A percentile compares a stretch with the other conserved stretches of the same genome.
Evolutionary conservation across 2,113 vertebrate species (phyloP).

Genomic region (Gymnogyps californianus): DNA sequence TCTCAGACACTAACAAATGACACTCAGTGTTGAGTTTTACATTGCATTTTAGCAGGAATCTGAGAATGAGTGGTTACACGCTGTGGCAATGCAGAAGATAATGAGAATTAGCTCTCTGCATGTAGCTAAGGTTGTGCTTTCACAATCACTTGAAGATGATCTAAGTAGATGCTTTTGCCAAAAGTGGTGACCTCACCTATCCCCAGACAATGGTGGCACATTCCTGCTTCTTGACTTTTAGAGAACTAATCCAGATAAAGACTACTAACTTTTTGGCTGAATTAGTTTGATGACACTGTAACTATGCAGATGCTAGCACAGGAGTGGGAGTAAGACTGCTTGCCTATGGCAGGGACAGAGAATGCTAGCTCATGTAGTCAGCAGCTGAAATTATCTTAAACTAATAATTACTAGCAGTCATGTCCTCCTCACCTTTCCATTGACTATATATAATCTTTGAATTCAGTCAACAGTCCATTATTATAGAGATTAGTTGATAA

Average conservation of each 20-base stretch:
- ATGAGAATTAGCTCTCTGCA: constrained; percentile 42
- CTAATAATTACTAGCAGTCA: background rate
- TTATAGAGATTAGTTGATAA: background rate
- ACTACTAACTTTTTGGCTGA: background rate
- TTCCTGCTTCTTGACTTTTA: background rate
- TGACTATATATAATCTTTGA: background rate
- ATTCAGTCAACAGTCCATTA: background rate
- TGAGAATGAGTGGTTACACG: constrained; percentile 21
- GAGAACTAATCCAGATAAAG: background rate
- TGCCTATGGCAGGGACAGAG: background rate
- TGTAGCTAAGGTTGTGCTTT: constrained; percentile 33
- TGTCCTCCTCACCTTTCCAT: background rate
- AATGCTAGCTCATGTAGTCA: background rate
- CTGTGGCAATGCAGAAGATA: constrained; percentile 36
- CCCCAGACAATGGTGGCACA: background rate
- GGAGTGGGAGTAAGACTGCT: background rate
- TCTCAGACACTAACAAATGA: background rate
- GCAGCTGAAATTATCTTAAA: background rate
- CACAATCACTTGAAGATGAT: constrained; percentile 51
- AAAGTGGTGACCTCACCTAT: constrained; percentile 48
- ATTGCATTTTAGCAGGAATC: constrained; percentile 13
- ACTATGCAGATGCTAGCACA: background rate
- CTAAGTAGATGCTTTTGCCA: constrained; percentile 47
- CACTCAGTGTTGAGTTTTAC: background rate
- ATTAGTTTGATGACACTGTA: background rate